phyloP scores from a whole-genome alignment of 2,888 invertebrate species.

The Strigamia crassipes region DNA sequence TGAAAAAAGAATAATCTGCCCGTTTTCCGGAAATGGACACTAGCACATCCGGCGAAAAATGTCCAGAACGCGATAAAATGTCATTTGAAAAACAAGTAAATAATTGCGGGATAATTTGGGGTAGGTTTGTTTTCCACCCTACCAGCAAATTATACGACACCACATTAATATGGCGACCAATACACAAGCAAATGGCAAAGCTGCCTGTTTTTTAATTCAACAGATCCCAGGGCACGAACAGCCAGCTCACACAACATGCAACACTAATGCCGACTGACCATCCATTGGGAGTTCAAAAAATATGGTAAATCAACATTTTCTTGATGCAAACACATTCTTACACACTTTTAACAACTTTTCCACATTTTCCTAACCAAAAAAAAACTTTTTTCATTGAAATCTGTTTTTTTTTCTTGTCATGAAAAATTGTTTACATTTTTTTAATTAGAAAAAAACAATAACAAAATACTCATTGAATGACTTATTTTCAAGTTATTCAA shows the following conservation, averaged over 20 bases:
- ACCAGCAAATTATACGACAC: neutral
- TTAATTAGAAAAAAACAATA: no score
- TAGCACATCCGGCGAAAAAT: neutral
- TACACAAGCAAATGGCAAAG: neutral
- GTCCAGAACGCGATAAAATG: neutral
- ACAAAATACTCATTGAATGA: no score
- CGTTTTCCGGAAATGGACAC: neutral
- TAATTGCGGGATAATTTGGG: neutral
- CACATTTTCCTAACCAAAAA: neutral
- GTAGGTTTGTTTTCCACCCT: neutral
- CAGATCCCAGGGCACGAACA: constrained; percentile 19
- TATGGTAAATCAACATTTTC: neutral
- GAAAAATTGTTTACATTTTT: no score
- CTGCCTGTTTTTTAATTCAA: constrained; percentile 23
- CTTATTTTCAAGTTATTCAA: neutral
- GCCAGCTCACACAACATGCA: constrained; percentile 11
- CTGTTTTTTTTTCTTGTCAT: no score
- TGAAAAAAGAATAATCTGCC: neutral
- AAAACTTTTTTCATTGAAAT: no score
- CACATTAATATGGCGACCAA: constrained; percentile 1
- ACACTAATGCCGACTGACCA: neutral
- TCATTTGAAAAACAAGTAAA: neutral
- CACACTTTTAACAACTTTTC: neutral
- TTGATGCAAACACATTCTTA: neutral
- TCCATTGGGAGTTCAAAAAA: neutral